Conservation (phyloP, 1,140 invertebrate genomes). For the Drosophila eugracilis region DNA sequence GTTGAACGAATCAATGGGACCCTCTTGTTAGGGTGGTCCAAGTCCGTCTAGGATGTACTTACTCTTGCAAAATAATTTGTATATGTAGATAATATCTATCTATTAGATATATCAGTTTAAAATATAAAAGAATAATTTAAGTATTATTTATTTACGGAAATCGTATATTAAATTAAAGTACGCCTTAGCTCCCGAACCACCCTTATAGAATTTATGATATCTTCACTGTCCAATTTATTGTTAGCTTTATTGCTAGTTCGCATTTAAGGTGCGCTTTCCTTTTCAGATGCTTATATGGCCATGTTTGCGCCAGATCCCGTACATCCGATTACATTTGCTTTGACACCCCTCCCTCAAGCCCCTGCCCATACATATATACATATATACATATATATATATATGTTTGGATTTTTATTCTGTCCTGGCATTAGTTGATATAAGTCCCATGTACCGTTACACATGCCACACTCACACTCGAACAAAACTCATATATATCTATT, state of each 20-base stretch:
- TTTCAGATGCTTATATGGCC: constrained; percentile 1
- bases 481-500: constrained; percentile 26
- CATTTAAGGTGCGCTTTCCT: constrained; percentile 31
- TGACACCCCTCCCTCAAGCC: neutral
- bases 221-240: constrained; percentile 23
- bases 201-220: neutral
- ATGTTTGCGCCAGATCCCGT: constrained; percentile 5
- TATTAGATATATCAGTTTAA: too few species aligned
- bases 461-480: constrained; percentile 29
- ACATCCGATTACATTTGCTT: constrained; percentile 33
- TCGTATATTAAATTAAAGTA: too few species aligned
- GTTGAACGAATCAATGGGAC: constrained; percentile 2
- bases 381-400: too few species aligned
- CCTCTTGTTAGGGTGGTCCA: constrained; percentile 14
- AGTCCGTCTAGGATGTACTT: neutral
- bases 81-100: too few species aligned
- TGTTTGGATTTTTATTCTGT: constrained; percentile 50
- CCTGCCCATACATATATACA: constrained; percentile 23
- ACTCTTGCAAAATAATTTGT: neutral
- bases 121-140: too few species aligned
- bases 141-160: neutral
- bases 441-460: constrained; percentile 58
- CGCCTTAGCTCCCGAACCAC: constrained; percentile 8
- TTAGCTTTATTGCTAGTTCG: constrained; percentile 15
- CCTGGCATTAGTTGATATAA: constrained; percentile 41